Evolutionary conservation across 2,888 invertebrate genomes (phyloP).

Genomic region (Iselma pallidipennis): DNA sequence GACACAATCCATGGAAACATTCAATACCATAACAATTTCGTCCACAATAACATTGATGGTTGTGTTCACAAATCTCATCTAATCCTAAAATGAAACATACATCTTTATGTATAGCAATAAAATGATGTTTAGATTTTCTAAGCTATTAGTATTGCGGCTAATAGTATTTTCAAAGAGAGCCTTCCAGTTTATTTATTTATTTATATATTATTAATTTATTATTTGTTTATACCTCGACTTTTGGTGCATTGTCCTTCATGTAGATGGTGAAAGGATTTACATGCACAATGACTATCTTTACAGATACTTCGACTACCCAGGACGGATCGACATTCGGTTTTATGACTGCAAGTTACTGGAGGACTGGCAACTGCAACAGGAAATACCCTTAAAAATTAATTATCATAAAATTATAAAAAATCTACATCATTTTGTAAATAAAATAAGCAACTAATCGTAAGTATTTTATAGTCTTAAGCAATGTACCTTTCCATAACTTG

Average conservation of each 20-base stretch:
- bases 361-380: conserved; percentile 28
- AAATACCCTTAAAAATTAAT: not conserved
- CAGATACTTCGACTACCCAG: conserved; percentile 44
- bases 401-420: no score
- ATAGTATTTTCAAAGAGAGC: not conserved
- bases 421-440: no score
- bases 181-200: not conserved
- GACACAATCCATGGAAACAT: conserved; percentile 43
- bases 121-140: not conserved
- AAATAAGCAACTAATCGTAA: no score
- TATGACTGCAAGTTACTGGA: conserved; percentile 22
- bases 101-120: conserved; percentile 1
- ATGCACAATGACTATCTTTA: conserved; percentile 40
- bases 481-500: no score
- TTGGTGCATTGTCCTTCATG: conserved; percentile 46
- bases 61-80: conserved; percentile 42
- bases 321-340: conserved; percentile 38
- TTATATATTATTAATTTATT: not conserved
- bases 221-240: conserved; percentile 39
- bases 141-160: not conserved
- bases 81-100: conserved; percentile 37
- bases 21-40: conserved; percentile 44
- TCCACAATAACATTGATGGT: conserved; percentile 49
- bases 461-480: no score
- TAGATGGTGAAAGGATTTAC: conserved; percentile 46